These are phyloP conservation scores for Oreocharis arfaki DNA, from an alignment of 2,113 vertebrate species.

Conservation along the genomic window DNA sequence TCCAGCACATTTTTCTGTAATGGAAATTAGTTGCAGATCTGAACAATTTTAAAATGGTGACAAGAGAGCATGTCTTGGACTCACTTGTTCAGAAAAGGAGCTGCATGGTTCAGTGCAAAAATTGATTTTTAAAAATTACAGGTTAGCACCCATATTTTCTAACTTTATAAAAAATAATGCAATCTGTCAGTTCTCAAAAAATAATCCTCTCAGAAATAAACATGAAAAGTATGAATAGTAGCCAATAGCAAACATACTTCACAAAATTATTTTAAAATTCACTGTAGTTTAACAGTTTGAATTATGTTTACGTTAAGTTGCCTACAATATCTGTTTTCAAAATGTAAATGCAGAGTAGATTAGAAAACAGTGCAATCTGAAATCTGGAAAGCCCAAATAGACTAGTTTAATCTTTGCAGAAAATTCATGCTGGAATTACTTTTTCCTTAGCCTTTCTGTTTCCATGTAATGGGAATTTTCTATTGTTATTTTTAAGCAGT, in stretches of 20 bases:
- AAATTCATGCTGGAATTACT: not conserved
- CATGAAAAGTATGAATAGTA: not conserved
- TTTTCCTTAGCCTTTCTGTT: not conserved
- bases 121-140: not conserved
- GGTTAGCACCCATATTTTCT: not conserved
- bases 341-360: not conserved
- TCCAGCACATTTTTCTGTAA: not conserved
- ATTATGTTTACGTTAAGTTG: not conserved
- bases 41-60: not conserved
- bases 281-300: not conserved
- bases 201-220: not conserved
- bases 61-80: not conserved
- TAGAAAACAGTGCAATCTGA: not conserved
- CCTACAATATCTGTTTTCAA: not conserved
- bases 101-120: not conserved
- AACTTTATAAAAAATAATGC: not conserved
- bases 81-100: not conserved
- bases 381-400: not conserved
- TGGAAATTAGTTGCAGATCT: not conserved
- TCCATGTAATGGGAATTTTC: not conserved
- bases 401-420: not conserved
- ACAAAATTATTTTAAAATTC: not conserved
- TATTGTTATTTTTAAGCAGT: not conserved
- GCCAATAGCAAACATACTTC: not conserved
- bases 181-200: not conserved